Evolutionary conservation across 2,888 invertebrate genomes (phyloP), one percentile per base, ranked within the genome.

Genomic region (Bursaphelenchus okinawaensis): DNA sequence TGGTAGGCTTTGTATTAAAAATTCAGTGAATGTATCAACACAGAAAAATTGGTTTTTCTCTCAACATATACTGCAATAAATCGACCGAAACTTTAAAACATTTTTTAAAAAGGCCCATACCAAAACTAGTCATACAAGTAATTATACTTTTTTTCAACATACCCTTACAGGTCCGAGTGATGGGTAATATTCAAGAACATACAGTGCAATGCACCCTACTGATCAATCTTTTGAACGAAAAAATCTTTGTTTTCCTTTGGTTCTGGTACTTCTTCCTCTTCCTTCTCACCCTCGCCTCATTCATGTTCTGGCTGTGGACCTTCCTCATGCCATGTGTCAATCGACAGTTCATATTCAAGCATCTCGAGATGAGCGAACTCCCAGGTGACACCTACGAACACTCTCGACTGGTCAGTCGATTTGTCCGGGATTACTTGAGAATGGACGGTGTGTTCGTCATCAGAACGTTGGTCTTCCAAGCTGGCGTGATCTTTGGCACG

Each of bases 171-270:
- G 70, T 71, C 20, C 67, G 75, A 22, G 75, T 77, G 4, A 74
- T 78, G 75, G 78, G 76, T 62, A 78, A 78, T 66, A 75, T 79
- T 56, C 78, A 79, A 70, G 68, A 75, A 63, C 75, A 78, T 66
- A 75, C 77, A 0, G 74, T 78, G 2, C 79, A 79, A 68, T 79
- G 79, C 56, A 77, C 78, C 7, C 69, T 79, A 20, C 76, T 78
- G n/a, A 73, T 74, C 65, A 74, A 74, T 54, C 55, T 74, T 16
- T 66, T 73, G 58, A 73, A 70, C 40, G 73, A 74, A 65, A 74
- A 74, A 66, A 69, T 74, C 27, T 74, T 74, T 63, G 56, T 74
- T 31, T 68, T 74, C 50, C 63, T 74, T 16, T 74, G 79, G 79
- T 78, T 79, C 66, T 79, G 79, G 79, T 78, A 77, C 66, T 51